Conservation (phyloP, 1,140 invertebrate species). For the Drosophila kurseongensis region DNA sequence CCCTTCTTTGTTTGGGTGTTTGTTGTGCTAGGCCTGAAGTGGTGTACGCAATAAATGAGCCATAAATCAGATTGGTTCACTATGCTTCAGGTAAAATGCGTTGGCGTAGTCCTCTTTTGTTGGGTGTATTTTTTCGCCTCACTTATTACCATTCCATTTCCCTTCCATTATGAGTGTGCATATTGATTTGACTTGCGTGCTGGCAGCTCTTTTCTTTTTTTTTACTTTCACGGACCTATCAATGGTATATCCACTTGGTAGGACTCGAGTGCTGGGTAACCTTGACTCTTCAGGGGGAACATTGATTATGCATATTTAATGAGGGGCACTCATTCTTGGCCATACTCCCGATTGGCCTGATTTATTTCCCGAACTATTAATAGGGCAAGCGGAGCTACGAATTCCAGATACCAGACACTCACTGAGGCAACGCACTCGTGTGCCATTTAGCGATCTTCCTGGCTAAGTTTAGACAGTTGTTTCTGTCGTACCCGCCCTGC, state of each 20-base stretch:
- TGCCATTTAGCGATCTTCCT: slow-evolving; percentile 61
- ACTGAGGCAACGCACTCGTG: slow-evolving; percentile 68
- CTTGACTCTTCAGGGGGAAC: slow-evolving; percentile 46
- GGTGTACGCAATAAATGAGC: slow-evolving; percentile 21
- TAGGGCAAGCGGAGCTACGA: slow-evolving; percentile 19
- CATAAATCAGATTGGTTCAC: slow-evolving; percentile 53
- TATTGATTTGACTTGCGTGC: slow-evolving; percentile 78
- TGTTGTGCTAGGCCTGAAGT: slow-evolving; percentile 61
- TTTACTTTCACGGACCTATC: slow-evolving; percentile 1
- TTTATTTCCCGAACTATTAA: slow-evolving; percentile 54
- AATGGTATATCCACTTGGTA: slow-evolving; percentile 38
- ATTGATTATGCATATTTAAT: slow-evolving; percentile 49
- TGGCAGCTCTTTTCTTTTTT: slow-evolving; percentile 46
- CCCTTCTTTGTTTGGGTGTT: slow-evolving; percentile 35
- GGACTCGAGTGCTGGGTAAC: slow-evolving; percentile 43
- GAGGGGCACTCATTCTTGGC: background rate
- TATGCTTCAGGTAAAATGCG: slow-evolving; percentile 27
- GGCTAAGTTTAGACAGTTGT: slow-evolving; percentile 64
- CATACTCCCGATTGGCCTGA: slow-evolving; percentile 23
- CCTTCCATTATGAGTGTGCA: slow-evolving; percentile 21
- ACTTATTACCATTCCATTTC: slow-evolving; percentile 12
- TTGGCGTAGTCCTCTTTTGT: slow-evolving; percentile 40
- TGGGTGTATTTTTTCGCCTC: slow-evolving; percentile 1
- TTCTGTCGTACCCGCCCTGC: slow-evolving; percentile 9
- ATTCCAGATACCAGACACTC: slow-evolving; percentile 50